Percentiles rank a stretch among this genome's conserved stretches.
These are phyloP conservation scores for Achlya flavicornis DNA, from an alignment of 2,888 invertebrate genomes.

Conservation along the genomic window DNA sequence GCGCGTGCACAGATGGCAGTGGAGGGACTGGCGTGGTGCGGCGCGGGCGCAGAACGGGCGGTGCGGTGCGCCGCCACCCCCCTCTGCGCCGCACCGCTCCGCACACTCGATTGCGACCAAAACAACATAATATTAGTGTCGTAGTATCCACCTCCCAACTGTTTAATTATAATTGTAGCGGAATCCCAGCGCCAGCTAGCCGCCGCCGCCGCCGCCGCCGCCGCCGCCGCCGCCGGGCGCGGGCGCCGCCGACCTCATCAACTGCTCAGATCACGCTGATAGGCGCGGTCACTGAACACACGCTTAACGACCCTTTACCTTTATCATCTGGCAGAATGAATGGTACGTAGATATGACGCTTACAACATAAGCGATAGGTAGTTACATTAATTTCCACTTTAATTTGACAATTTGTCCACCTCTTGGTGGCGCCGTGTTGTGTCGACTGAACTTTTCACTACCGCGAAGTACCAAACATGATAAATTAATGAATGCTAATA, in stretches of 20 bases:
- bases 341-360: no score
- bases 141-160: neutral
- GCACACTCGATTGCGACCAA: constrained; percentile 18
- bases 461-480: no score
- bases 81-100: constrained; percentile 13
- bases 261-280: no score
- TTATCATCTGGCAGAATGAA: no score
- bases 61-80: constrained; percentile 18
- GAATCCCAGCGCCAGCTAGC: constrained; percentile 13
- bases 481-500: no score
- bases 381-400: no score
- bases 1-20: neutral
- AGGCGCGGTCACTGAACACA: no score
- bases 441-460: no score
- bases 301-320: no score
- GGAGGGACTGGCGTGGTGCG: neutral
- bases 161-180: constrained; percentile 11
- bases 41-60: constrained; percentile 19
- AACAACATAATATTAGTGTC: constrained; percentile 15
- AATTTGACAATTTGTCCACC: no score
- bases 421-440: no score
- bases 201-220: constrained; percentile 9
- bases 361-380: no score
- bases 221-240: constrained; percentile 13
- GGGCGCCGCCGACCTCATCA: neutral